Conservation (phyloP, 23 tunicate genomes). For the Halocynthia roretzi region DNA sequence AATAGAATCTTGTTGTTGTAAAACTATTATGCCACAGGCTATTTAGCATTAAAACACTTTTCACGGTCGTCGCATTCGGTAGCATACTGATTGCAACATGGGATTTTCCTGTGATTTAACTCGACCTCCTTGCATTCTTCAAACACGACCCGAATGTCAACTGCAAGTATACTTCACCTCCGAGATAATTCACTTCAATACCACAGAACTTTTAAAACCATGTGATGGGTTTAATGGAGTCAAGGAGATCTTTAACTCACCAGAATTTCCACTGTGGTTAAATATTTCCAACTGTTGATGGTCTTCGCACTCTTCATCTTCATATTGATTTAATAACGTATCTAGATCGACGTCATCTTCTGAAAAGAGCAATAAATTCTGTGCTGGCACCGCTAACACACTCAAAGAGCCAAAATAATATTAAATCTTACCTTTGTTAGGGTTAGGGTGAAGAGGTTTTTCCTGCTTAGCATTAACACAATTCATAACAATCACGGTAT, state of each 20-base stretch:
- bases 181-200: background rate
- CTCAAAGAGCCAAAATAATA: background rate
- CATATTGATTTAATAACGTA: conserved; percentile 18
- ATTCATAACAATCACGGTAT: background rate
- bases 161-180: background rate
- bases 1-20: too few relatives aligned
- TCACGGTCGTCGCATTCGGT: too few relatives aligned
- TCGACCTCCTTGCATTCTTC: too few relatives aligned
- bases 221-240: background rate
- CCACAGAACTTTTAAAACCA: too few relatives aligned
- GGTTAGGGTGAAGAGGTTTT: background rate
- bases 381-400: background rate
- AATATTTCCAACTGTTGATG: conserved; percentile 17
- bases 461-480: conserved; percentile 19
- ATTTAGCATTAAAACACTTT: too few relatives aligned
- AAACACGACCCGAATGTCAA: too few relatives aligned
- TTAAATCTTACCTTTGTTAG: background rate
- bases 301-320: conserved; percentile 22
- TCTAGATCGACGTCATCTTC: conserved; percentile 61
- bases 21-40: too few relatives aligned
- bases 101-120: too few relatives aligned
- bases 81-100: too few relatives aligned
- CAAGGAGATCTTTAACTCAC: conserved; percentile 2
- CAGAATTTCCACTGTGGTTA: conserved; percentile 36
- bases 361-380: background rate